These are phyloP conservation scores for Ramazzottius varieornatus DNA, from an alignment of 2,888 invertebrate genomes.

Conservation along the genomic window DNA sequence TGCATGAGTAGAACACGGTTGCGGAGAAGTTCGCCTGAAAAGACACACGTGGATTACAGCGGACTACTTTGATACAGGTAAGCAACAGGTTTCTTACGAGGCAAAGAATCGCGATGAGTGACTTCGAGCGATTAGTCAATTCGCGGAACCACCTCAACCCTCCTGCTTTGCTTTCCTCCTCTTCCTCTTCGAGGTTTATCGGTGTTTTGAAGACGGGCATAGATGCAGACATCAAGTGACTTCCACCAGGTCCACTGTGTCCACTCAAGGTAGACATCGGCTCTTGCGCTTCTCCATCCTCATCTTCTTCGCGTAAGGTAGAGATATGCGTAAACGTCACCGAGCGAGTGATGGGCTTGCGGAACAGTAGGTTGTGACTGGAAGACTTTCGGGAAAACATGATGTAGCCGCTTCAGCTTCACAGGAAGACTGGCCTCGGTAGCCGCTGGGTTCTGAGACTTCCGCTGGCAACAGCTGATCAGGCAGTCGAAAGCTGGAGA, in stretches of 20 bases:
- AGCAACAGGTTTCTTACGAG: background rate
- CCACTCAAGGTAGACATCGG: background rate
- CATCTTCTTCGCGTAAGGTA: background rate
- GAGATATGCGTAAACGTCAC: background rate
- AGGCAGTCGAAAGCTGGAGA: too few relatives aligned
- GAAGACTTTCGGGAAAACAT: slow-evolving; percentile 1
- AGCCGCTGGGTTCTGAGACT: too few relatives aligned
- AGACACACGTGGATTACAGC: background rate
- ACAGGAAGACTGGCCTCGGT: too few relatives aligned
- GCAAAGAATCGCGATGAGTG: background rate
- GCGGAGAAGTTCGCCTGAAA: slow-evolving; percentile 6
- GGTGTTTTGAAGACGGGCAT: background rate
- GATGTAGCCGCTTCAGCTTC: background rate
- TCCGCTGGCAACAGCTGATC: too few relatives aligned
- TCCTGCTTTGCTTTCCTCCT: background rate
- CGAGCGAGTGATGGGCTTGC: background rate
- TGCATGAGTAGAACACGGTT: slow-evolving; percentile 8
- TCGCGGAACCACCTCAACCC: background rate
- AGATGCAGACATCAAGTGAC: background rate
- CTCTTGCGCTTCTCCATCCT: background rate
- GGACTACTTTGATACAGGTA: background rate
- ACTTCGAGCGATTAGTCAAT: background rate
- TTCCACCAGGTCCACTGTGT: too few relatives aligned
- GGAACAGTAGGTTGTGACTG: background rate
- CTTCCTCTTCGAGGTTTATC: background rate